Conservation (phyloP, 1,140 invertebrate genomes). For the Aphis craccivora region DNA sequence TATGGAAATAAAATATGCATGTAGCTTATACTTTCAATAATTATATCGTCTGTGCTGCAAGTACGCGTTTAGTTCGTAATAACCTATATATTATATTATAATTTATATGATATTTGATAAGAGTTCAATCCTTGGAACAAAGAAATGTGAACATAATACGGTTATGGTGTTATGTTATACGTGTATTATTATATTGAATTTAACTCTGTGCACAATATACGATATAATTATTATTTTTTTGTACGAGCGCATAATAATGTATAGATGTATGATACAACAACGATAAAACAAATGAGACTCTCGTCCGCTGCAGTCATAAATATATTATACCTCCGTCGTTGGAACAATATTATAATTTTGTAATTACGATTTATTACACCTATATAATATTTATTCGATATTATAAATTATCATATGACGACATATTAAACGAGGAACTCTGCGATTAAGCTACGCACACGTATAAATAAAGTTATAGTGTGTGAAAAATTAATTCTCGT, state of each 20-base stretch:
- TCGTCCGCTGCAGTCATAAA: not conserved
- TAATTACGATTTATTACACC: not conserved
- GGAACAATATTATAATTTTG: not conserved
- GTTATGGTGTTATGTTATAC: not conserved
- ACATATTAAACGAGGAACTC: not conserved
- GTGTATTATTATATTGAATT: not conserved
- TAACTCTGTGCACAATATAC: not conserved
- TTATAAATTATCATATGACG: not conserved
- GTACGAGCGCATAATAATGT: not conserved
- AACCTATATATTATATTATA: not conserved
- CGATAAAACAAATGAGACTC: not conserved
- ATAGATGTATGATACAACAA: not conserved
- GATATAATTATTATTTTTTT: not conserved
- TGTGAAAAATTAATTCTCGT: not conserved
- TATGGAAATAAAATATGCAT: not conserved
- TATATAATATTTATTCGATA: not conserved
- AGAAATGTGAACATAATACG: not conserved
- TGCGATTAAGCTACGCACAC: not conserved
- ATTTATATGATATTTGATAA: constrained; percentile 32
- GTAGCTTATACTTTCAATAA: constrained; percentile 4
- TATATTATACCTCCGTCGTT: not conserved
- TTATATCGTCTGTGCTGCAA: not conserved
- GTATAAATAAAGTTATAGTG: not conserved
- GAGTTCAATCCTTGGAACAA: not conserved
- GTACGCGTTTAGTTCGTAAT: not conserved